Base-by-base conservation (phyloP, 1,140 invertebrate genomes). In the Cyrtorhinus lividipennis region DNA sequence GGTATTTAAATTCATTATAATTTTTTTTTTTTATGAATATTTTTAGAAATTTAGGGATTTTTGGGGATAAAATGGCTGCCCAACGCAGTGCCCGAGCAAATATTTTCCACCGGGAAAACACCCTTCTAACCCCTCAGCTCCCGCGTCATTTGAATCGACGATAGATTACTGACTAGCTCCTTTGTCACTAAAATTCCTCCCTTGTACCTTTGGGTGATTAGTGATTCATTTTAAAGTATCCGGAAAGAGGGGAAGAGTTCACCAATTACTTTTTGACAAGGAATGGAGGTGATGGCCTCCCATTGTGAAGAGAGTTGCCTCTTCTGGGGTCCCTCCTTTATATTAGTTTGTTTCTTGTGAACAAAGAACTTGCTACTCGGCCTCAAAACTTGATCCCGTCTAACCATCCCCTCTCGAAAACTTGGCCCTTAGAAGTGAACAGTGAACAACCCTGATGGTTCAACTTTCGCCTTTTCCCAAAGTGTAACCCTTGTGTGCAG, bases 311-410 rank as follows among this genome's bases (percentile, higher is more conserved):
- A 18, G n/a, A 24, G 20, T 13, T 23, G 10, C 48, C 48, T 20
- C 18, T 53, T 20, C 18, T 53, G 12, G 18, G 5, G 20, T 20
- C 48, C 48, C 48, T 20, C 48, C 26, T 38, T 60, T 60, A 60
- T 30, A 60, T 30, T 30, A 30, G 30, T 60, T 38, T 38, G 30
- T 38, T 22, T 30, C 30, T 38, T n/a, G 58, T 22, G 30, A 30
- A 60, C 58, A 60, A 60, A 60, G 25, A 38, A 30, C 58, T 59
- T 30, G 25, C 58, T 48, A 62, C 46, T 23, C 24, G 20, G 61
- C 48, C 20, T 53, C 25, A 18, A 62, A 62, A 24, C 48, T 62
- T 48, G n/a, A 5, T 24, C 22, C 23, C 24, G 23, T 3, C 1
- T 22, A 13, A 13, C 45, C 56, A 53, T 25, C 46, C 46, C 30